Evolutionary conservation across 1,140 invertebrate genomes (phyloP), one percentile per base, ranked within the genome.

Genomic region (Dryas iulia): DNA sequence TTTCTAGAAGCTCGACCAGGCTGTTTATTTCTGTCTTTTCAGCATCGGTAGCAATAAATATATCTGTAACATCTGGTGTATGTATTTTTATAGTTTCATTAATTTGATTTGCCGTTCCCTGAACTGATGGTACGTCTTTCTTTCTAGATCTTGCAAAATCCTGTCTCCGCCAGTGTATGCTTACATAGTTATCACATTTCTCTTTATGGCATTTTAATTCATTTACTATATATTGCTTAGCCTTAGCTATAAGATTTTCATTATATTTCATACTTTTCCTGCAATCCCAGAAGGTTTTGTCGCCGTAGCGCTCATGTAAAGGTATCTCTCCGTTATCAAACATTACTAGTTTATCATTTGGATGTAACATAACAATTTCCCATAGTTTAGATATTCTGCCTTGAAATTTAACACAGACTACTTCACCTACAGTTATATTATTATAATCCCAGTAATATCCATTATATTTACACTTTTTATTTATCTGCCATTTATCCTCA

Each of bases 211-310:
- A 98, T 77, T 95, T 93, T 0, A 99, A 92, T 79, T 94, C 92
- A 52, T 92, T 78, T 57, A 81, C 78, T 53, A 97, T 94, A 85
- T 96, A 99, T 31, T 95, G 78, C 67, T 94, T 93, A 1, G 96
- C 97, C 74, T 96, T 94, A 77, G 94, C 58, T 54, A 94, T 86
- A 1, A 99, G 92, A 57, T 94, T 81, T 52, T 92, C 91, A 61
- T 96, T 95, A 88, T 98, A 99, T 74, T 96, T 93, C 97, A 99
- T 98, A 81, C 98, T 99, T 74, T 97, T 93, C 77, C 98, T 93
- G 23, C 96, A 96, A 70, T 92, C 89, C 98, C 98, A 99, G 89
- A 97, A 99, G 33, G 94, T 89, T 59, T 87, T 82, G 69, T 96
- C 95, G 4, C 98, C 98, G 92, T 97, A 99, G 31, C 90, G 87